A percentile compares a stretch with the other conserved stretches of the same genome.
These are phyloP conservation scores for Tanytarsus gracilentus DNA, from an alignment of 2,888 invertebrate genomes.

Conservation along the genomic window DNA sequence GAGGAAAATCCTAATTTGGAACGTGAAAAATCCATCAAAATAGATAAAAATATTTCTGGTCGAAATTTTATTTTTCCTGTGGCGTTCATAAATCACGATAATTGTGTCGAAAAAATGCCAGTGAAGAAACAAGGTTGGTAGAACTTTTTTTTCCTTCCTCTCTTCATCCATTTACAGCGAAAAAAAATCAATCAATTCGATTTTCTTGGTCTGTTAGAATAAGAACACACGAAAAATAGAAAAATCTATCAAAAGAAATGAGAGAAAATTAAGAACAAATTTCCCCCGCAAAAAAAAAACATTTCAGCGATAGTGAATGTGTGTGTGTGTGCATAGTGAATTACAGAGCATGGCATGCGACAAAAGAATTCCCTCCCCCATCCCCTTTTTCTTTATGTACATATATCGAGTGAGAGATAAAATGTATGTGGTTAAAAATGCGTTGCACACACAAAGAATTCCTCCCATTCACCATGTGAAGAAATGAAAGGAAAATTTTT, in stretches of 20 bases:
- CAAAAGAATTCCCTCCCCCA: no score
- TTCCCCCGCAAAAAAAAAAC: no score
- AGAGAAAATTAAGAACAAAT: no score
- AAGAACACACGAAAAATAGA: not conserved
- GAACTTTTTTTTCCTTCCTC: not conserved
- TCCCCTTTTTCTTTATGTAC: no score
- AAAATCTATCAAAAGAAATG: not conserved
- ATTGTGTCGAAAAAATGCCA: constrained; percentile 20
- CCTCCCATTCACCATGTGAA: not conserved
- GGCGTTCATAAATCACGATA: not conserved
- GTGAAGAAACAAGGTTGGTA: constrained; percentile 21
- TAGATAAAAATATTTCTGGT: not conserved
- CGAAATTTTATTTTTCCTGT: not conserved
- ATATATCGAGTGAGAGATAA: no score
- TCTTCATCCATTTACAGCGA: not conserved
- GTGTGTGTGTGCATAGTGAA: no score
- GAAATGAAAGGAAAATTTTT: no score
- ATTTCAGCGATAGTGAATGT: no score
- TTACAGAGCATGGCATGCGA: no score
- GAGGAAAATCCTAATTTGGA: constrained; percentile 17
- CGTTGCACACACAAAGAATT: no score
- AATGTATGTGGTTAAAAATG: no score
- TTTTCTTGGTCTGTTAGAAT: not conserved
- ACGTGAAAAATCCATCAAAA: constrained; percentile 18
- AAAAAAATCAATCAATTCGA: constrained; percentile 15